Evolutionary conservation across 2,888 invertebrate genomes (phyloP).

Genomic region (Aporophyla nigra): DNA sequence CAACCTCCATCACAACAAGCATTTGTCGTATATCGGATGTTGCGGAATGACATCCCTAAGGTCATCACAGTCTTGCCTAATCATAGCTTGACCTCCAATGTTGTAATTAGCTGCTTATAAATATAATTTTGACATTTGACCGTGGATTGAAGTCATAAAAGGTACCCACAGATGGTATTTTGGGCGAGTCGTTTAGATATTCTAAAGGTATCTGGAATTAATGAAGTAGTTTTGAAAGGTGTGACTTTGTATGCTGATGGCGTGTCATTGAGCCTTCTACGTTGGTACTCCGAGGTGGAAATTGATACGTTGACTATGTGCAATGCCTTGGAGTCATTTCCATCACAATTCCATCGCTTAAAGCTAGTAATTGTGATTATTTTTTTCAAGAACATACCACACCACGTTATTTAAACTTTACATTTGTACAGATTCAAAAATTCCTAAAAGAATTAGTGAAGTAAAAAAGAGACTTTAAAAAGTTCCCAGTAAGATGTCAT

Average conservation of each 20-base stretch:
- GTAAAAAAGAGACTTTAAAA: neutral
- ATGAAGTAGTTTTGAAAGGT: conserved; percentile 39
- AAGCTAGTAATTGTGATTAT: neutral
- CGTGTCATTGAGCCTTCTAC: conserved; percentile 13
- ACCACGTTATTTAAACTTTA: no score
- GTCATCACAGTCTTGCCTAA: conserved; percentile 44
- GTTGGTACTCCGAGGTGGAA: neutral
- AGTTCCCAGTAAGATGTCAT: no score
- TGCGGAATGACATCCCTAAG: conserved; percentile 59
- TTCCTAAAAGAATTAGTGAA: neutral
- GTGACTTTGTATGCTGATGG: conserved; percentile 34
- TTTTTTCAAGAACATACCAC: neutral
- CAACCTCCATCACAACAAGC: conserved; percentile 62
- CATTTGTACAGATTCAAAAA: neutral
- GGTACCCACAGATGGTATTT: conserved; percentile 18
- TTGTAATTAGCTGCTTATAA: conserved; percentile 21
- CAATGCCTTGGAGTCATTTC: neutral
- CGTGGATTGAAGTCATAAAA: neutral
- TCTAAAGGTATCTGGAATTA: conserved; percentile 37
- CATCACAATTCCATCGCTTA: neutral
- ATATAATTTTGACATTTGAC: conserved; percentile 26
- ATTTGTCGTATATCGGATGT: conserved; percentile 62
- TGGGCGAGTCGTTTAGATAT: conserved; percentile 11
- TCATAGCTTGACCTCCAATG: conserved; percentile 44
- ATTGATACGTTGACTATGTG: neutral